These are phyloP conservation scores for Griposia aprilina DNA, from an alignment of 2,888 invertebrate species.

Conservation along the genomic window DNA sequence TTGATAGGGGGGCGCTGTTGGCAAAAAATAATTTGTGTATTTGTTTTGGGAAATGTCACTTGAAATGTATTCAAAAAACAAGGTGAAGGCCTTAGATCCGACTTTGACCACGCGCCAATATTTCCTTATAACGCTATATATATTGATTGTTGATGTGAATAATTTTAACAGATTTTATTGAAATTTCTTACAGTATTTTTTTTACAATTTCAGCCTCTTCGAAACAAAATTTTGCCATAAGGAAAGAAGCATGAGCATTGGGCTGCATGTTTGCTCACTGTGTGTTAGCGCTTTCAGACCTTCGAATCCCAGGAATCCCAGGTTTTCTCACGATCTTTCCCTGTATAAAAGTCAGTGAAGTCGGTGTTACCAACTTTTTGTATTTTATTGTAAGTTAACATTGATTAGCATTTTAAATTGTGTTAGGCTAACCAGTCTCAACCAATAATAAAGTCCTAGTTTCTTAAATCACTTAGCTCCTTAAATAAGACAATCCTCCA, in stretches of 20 bases:
- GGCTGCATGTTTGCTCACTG: not conserved
- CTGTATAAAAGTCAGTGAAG: not conserved
- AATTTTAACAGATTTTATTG: not conserved
- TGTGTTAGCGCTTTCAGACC: not conserved
- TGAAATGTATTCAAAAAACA: not conserved
- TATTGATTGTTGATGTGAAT: not conserved
- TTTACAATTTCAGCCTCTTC: not conserved
- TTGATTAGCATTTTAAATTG: not conserved
- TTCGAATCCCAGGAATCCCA: not conserved
- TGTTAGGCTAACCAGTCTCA: not conserved
- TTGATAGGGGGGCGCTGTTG: not conserved
- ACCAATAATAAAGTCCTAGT: not conserved
- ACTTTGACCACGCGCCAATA: not conserved
- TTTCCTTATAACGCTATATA: not conserved
- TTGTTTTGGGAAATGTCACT: not conserved
- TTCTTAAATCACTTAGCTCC: not conserved
- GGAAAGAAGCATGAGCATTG: not conserved
- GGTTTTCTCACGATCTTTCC: not conserved
- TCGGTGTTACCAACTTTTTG: not conserved
- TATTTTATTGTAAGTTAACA: not conserved
- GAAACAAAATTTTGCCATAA: not conserved
- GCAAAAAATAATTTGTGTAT: not conserved
- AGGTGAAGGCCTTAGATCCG: not conserved
- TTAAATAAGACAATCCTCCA: conserved; percentile 10
- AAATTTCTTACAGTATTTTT: not conserved